Evolutionary conservation across 2,113 vertebrate species (phyloP).

Genomic region (Pollachius pollachius): DNA sequence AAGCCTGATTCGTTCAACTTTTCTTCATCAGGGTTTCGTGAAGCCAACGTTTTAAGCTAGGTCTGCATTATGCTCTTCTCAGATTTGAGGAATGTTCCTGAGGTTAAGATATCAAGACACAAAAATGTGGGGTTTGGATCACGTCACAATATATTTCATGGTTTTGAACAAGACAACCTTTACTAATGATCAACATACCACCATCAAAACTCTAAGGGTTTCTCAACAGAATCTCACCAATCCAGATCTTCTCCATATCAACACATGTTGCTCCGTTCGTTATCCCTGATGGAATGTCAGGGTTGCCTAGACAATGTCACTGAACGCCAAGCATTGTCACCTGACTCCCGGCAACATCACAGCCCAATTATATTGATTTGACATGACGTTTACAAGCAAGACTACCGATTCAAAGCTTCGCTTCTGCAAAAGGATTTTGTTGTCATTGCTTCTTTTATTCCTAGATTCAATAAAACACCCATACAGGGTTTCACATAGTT

Average conservation of each 20-base stretch:
- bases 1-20: slow-evolving; percentile 39
- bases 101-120: neutral
- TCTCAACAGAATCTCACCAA: neutral
- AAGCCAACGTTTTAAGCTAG: too few species aligned
- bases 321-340: slow-evolving; percentile 53
- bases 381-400: slow-evolving; percentile 56
- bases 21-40: neutral
- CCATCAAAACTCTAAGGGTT: too few species aligned
- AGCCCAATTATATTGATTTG: slow-evolving; percentile 72
- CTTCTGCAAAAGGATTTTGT: too few species aligned
- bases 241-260: slow-evolving; percentile 11
- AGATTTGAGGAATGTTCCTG: too few species aligned
- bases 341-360: slow-evolving; percentile 36
- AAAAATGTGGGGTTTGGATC: neutral
- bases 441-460: too few species aligned
- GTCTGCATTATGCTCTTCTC: too few species aligned
- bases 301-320: slow-evolving; percentile 43
- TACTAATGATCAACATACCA: too few species aligned
- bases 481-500: too few species aligned
- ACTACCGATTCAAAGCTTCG: too few species aligned
- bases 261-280: slow-evolving; percentile 54
- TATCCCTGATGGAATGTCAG: slow-evolving; percentile 63
- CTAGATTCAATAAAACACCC: too few species aligned
- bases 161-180: neutral
- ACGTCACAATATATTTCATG: too few species aligned